Evolutionary conservation across 2,888 invertebrate genomes (phyloP).

Genomic region (Dromius quadrimaculatus): DNA sequence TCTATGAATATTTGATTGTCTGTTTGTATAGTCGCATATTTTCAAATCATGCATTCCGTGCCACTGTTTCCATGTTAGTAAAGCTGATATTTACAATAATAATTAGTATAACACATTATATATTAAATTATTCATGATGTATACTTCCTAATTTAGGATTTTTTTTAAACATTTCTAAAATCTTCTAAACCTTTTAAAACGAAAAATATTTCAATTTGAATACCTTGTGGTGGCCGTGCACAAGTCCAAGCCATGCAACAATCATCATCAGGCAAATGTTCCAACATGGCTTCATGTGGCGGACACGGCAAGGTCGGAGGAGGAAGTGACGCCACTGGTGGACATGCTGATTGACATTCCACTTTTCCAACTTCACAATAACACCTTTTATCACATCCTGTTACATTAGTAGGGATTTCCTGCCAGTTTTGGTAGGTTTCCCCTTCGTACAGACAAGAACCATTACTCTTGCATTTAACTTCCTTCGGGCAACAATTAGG

Average conservation of each 20-base stretch:
- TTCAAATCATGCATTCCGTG: background rate
- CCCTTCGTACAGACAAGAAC: slow-evolving; percentile 83
- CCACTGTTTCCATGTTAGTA: background rate
- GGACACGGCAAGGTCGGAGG: slow-evolving; percentile 82
- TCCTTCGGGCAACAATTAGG: slow-evolving; percentile 87
- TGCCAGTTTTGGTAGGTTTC: slow-evolving; percentile 81
- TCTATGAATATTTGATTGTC: background rate
- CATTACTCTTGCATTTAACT: slow-evolving; percentile 83
- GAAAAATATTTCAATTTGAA: too few relatives aligned
- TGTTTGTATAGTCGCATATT: slow-evolving; percentile 3
- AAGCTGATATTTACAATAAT: background rate
- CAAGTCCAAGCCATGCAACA: slow-evolving; percentile 87
- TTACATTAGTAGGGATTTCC: slow-evolving; percentile 81
- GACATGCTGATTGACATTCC: slow-evolving; percentile 85
- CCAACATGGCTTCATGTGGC: slow-evolving; percentile 74
- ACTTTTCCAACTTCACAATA: slow-evolving; percentile 90
- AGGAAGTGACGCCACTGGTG: slow-evolving; percentile 81
- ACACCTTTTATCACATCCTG: slow-evolving; percentile 88
- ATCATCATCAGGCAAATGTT: slow-evolving; percentile 79
- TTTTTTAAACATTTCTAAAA: too few relatives aligned
- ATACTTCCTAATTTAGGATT: too few relatives aligned
- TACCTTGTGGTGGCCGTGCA: slow-evolving; percentile 37
- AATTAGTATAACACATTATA: too few relatives aligned
- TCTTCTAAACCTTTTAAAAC: too few relatives aligned
- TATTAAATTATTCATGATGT: too few relatives aligned